A percentile compares a stretch with the other conserved stretches of the same genome.
Conservation (phyloP, 2,113 vertebrate genomes). For the Lichenostomus cassidix region DNA sequence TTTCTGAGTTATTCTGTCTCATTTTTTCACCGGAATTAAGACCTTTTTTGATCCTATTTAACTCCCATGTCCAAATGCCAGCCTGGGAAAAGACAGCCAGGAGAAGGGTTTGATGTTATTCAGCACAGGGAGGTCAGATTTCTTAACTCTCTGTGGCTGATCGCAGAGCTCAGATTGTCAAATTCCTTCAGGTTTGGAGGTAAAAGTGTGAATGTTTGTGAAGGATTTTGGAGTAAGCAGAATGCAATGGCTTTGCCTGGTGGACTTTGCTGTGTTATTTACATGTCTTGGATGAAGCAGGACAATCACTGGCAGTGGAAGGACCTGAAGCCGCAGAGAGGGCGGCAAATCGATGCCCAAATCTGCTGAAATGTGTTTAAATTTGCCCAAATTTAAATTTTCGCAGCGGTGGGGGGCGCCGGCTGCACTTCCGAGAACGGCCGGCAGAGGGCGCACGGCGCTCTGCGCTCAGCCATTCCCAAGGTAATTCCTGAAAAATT, state of each 20-base stretch:
- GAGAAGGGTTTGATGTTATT: not conserved
- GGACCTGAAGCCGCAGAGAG: not conserved
- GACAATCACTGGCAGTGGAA: rapidly evolving
- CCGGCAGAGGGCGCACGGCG: conserved; percentile 24
- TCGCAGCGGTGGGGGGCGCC: rapidly evolving
- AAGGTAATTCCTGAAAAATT: not conserved
- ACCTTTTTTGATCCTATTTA: rapidly evolving
- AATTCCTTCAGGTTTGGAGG: not conserved
- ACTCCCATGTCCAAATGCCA: rapidly evolving
- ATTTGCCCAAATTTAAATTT: not conserved
- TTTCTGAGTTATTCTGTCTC: rapidly evolving
- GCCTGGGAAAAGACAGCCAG: not conserved
- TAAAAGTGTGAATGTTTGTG: not conserved
- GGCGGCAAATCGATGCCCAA: not conserved
- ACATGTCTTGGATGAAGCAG: not conserved
- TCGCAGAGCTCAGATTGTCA: not conserved
- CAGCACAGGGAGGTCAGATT: rapidly evolving
- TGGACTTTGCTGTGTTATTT: not conserved
- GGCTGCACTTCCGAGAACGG: rapidly evolving
- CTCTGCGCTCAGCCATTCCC: not conserved
- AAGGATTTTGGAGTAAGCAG: not conserved
- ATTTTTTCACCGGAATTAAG: not conserved
- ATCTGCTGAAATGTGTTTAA: not conserved
- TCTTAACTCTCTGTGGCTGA: rapidly evolving
- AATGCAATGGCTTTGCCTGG: not conserved